phyloP scores from a whole-genome alignment of 2,888 invertebrate genomes.

The Seladonia tumulorum region DNA sequence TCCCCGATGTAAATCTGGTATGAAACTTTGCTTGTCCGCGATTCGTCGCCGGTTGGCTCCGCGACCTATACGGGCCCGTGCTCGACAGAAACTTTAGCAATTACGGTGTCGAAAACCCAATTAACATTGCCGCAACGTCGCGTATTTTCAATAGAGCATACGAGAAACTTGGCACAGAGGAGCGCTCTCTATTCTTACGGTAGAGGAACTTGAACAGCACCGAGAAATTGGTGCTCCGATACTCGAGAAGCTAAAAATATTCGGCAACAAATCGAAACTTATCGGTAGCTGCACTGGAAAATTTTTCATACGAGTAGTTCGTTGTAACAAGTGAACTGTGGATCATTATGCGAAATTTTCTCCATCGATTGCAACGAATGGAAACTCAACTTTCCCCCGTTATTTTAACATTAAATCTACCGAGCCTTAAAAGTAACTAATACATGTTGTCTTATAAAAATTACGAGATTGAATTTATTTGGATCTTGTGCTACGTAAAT shows the following conservation, averaged over 20 bases:
- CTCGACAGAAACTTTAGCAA: conserved; percentile 56
- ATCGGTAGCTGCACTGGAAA: not conserved
- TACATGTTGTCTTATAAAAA: too few species aligned
- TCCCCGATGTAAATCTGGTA: conserved; percentile 39
- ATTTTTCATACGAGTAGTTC: not conserved
- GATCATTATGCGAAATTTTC: too few species aligned
- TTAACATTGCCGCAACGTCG: conserved; percentile 34
- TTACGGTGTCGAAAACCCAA: conserved; percentile 56
- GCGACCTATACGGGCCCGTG: conserved; percentile 18
- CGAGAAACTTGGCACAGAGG: conserved; percentile 20
- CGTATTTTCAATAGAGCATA: conserved; percentile 31
- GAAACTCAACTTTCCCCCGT: too few species aligned
- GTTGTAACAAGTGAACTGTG: not conserved
- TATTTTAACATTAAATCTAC: too few species aligned
- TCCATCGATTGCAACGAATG: too few species aligned
- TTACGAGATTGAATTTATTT: too few species aligned
- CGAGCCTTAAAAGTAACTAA: too few species aligned
- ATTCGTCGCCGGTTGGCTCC: conserved; percentile 50
- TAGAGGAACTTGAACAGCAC: not conserved
- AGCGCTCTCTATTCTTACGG: conserved; percentile 4
- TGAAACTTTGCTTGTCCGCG: conserved; percentile 62
- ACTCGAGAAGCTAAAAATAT: not conserved
- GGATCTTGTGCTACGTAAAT: too few species aligned
- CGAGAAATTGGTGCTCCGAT: not conserved
- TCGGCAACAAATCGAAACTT: not conserved